Percentiles rank a stretch among this genome's conserved stretches.
These are phyloP conservation scores for Marronus borbonicus DNA, from an alignment of 2,888 invertebrate genomes.

Conservation along the genomic window DNA sequence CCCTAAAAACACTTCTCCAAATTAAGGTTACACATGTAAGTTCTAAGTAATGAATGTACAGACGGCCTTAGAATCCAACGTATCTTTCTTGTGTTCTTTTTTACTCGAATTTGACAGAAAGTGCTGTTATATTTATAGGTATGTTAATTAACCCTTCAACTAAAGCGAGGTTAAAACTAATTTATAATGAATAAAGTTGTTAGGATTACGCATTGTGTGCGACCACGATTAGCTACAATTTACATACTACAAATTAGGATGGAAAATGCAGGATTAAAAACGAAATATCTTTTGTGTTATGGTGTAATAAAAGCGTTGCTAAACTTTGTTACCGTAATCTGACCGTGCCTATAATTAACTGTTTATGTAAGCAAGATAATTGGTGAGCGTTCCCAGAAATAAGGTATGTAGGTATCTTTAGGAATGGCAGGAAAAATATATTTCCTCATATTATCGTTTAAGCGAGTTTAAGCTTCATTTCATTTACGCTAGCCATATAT, in stretches of 20 bases:
- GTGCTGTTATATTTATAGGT: too few species aligned
- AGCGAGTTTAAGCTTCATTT: conserved; percentile 13
- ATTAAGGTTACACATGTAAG: too few species aligned
- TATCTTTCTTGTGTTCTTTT: too few species aligned
- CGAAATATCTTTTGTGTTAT: conserved; percentile 36
- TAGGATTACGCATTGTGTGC: not conserved
- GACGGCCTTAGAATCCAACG: too few species aligned
- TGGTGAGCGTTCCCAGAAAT: conserved; percentile 31
- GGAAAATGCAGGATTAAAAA: conserved; percentile 33
- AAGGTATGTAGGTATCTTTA: conserved; percentile 16
- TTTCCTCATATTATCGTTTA: conserved; percentile 26
- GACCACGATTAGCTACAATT: conserved; percentile 8
- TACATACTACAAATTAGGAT: conserved; percentile 27
- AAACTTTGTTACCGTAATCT: conserved; percentile 34
- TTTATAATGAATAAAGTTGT: not conserved
- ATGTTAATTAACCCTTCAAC: too few species aligned
- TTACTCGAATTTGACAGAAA: too few species aligned
- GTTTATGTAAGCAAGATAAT: conserved; percentile 41
- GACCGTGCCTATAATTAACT: conserved; percentile 37
- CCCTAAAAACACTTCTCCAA: too few species aligned
- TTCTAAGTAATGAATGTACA: too few species aligned
- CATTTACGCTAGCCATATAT: conserved; percentile 10
- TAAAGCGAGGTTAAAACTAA: too few species aligned
- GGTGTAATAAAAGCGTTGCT: conserved; percentile 11
- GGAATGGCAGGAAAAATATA: conserved; percentile 31